Evolutionary conservation across 1,140 invertebrate genomes (phyloP), one percentile per base, ranked within the genome.

Genomic region (Calephelis virginiensis): DNA sequence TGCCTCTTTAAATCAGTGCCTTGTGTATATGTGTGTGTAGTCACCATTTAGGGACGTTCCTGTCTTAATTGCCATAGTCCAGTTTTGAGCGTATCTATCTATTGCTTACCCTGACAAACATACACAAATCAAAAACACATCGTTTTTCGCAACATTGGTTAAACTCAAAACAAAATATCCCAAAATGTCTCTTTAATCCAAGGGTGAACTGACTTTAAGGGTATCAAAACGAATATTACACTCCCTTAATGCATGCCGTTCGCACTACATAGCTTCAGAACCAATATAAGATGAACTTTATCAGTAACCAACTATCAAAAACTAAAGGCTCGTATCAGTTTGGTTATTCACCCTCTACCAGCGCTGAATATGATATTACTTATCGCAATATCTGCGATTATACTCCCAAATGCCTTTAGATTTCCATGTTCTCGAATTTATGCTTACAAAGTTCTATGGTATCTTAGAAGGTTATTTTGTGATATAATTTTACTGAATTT

Each of bases 311-410:
- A 65, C 17, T 56, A 45, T 65, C n/a, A 10, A 38, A 45, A 43
- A 56, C n/a, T 12, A 43, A 10, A 17, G 8, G 63, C n/a, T 53
- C 63, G 38, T 43, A 65, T 43, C 49, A 45, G 8, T 65, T 65
- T 65, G 63, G 63, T 28, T 65, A 65, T 65, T 65, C 63, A 65
- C 63, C 63, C 63, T 65, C 63, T 9, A 53, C 28, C 28, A 59
- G 37, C 28, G 14, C 63, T 45, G 63, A 65, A 65, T 65, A 56
- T 65, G 50, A 65, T 65, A 65, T 65, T 56, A 65, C 63, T 65
- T 65, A 65, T 65, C 63, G 63, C 63, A 65, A 65, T 65, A 65
- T 65, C 63, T 65, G 13, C 40, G 63, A 65, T 65, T 65, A 65
- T 37, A 65, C 17, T 53, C 63, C 13, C 63, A 56, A 56, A 56